Evolutionary conservation across 2,888 invertebrate genomes (phyloP), one percentile per base, ranked within the genome.

Genomic region (Ichneumon xanthorius): DNA sequence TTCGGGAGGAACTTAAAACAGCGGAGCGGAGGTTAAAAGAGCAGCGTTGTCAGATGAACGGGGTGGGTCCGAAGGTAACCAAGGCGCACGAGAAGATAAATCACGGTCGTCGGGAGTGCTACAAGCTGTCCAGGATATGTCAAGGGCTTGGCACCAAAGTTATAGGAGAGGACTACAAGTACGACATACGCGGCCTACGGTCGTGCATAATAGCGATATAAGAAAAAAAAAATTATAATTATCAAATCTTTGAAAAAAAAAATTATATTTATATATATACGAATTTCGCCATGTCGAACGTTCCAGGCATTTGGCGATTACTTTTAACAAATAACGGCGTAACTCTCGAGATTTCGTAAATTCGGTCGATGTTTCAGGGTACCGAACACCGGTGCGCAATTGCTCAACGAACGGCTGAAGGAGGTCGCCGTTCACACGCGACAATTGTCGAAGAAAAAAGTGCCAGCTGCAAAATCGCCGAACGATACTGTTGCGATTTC

Each of bases 131-230:
- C 4, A 91, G 88, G 82, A 91, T 93, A 75, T 94, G 94, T 82
- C 90, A 90, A 40, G 90, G 89, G 19, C 86, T 94, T 67, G 94
- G 94, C 53, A 88, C 83, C 26, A 88, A 88, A 71, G 83, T 93
- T 81, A 67, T 90, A 37, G 94, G 93, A 87, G 81, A 89, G 26
- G 88, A 88, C 70, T 94, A 94, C 87, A 93, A 93, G 94, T 94
- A 93, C 70, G 90, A 68, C 19, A 71, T 82, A 71, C 48, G 65
- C 22, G 55, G 30, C 33, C 37, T 73, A 26, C 26, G 68, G 26
- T 63, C 61, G 11, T 33, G 22, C 53, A 40, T 77, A 71, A 55
- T 65, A 82, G 26, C 45, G 53, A 53, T 53, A 71, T 65, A 30
- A 53, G 26, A 22, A 76, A 48, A 63, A n/a, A 26, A 63, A 48